Percentiles rank a stretch among this genome's conserved stretches.
Conservation (phyloP, 2,888 invertebrate species). For the Callosobruchus maculatus region DNA sequence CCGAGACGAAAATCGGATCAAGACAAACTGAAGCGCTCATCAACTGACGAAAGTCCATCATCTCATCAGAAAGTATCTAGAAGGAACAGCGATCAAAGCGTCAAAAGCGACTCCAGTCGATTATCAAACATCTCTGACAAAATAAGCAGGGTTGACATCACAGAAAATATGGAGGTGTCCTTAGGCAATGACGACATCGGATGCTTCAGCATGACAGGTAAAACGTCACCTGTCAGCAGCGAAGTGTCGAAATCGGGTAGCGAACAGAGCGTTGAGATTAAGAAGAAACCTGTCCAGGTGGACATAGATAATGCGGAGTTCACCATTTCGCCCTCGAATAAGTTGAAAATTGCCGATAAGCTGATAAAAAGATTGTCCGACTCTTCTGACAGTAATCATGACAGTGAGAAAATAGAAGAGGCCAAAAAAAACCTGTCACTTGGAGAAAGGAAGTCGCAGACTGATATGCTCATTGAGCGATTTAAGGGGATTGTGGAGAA, state of each 20-base stretch:
- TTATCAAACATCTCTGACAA: conserved; percentile 35
- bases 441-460: conserved; percentile 8
- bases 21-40: conserved; percentile 14
- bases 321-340: conserved; percentile 35
- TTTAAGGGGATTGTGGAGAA: conserved; percentile 9
- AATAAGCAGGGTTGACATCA: conserved; percentile 36
- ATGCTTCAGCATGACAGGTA: conserved; percentile 26
- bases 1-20: conserved; percentile 17
- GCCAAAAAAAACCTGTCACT: conserved; percentile 9
- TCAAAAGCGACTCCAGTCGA: conserved; percentile 34
- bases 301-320: conserved; percentile 35
- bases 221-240: conserved; percentile 22
- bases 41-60: conserved; percentile 15
- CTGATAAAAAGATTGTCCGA: conserved; percentile 41
- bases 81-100: conserved; percentile 35
- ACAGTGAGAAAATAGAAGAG: conserved; percentile 14
- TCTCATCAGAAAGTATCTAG: conserved; percentile 21
- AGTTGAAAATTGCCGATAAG: conserved; percentile 41
- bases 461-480: conserved; percentile 16
- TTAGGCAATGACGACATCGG: conserved; percentile 30
- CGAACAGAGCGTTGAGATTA: conserved; percentile 23
- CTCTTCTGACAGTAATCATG: conserved; percentile 11
- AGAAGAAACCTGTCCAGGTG: conserved; percentile 36
- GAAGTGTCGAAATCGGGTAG: conserved; percentile 22
- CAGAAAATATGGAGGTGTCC: conserved; percentile 38